Conservation (phyloP, 2,113 vertebrate species). For the Gracilinanus agilis region DNA sequence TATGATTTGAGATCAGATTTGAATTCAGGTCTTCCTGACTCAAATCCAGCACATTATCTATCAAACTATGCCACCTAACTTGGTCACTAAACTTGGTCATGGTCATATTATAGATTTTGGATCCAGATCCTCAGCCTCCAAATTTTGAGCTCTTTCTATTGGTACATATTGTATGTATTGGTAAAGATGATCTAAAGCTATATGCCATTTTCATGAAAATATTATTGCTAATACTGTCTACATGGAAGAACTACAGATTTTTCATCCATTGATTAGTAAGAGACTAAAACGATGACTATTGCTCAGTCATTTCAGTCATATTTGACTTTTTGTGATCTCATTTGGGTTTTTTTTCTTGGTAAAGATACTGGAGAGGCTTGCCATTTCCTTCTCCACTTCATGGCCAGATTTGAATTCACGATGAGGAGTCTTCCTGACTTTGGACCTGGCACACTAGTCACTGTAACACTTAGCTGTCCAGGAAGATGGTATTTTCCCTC, state of each 20-base stretch:
- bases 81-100: background rate
- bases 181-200: background rate
- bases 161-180: background rate
- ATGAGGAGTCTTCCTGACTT: no score
- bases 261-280: no score
- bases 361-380: no score
- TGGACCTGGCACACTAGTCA: no score
- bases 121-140: background rate
- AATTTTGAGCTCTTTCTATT: background rate
- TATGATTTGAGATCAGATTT: background rate
- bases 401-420: no score
- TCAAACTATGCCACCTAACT: background rate
- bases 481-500: background rate
- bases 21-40: background rate
- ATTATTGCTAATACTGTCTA: background rate
- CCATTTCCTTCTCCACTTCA: no score
- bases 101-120: background rate
- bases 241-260: no score
- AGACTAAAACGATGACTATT: background rate
- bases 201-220: background rate
- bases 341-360: no score
- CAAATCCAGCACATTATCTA: background rate
- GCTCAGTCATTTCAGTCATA: no score
- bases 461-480: no score
- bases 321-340: no score